Conservation (phyloP, 2,797 vertebrate genomes). For the Botia kubotai region DNA sequence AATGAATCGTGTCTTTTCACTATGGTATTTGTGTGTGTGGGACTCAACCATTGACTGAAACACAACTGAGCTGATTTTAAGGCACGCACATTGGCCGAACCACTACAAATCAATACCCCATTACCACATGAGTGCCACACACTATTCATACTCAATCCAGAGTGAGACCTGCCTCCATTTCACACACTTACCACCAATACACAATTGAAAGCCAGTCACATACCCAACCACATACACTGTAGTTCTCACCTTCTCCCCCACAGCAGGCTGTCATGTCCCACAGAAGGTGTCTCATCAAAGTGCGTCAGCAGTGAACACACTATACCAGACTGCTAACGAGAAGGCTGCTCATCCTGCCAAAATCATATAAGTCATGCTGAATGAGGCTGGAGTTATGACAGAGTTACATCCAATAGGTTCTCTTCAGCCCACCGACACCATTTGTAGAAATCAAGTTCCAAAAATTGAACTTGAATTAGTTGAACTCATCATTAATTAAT, state of each 20-base stretch:
- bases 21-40: conserved; percentile 16
- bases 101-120: conserved; percentile 44
- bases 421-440: background rate
- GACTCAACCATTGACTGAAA: background rate
- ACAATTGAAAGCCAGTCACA: conserved; percentile 18
- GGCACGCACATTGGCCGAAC: conserved; percentile 6
- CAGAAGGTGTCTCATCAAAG: conserved; percentile 42
- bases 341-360: conserved; percentile 31
- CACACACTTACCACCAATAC: conserved; percentile 10
- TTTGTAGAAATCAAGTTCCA: background rate
- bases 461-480: no score
- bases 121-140: conserved; percentile 41
- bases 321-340: conserved; percentile 37
- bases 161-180: conserved; percentile 18
- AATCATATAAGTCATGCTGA: background rate
- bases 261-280: conserved; percentile 37
- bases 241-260: conserved; percentile 52
- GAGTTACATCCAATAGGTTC: background rate
- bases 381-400: background rate
- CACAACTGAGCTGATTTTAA: conserved; percentile 9
- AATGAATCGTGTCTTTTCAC: conserved; percentile 34
- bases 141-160: conserved; percentile 27
- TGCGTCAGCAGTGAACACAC: conserved; percentile 43
- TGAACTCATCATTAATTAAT: background rate
- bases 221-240: conserved; percentile 15